A percentile compares a stretch with the other conserved stretches of the same genome.
Evolutionary conservation across 2,113 vertebrate genomes (phyloP).

Genomic region (Cavia aperea): DNA sequence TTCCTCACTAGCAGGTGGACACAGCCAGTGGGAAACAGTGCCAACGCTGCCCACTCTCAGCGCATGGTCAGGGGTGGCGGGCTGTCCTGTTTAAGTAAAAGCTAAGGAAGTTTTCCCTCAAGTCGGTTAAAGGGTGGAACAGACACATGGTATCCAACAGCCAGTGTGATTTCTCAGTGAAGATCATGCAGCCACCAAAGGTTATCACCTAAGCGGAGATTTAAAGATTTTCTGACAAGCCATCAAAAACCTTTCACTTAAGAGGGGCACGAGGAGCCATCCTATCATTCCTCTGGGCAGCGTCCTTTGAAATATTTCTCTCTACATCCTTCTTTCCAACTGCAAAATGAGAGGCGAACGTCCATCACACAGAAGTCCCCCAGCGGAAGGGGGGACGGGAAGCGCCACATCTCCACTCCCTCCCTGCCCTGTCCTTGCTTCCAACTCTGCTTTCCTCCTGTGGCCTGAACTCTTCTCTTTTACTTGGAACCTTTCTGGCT

Average conservation of each 20-base stretch:
- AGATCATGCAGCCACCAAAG: background rate
- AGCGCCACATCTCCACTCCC: accelerated
- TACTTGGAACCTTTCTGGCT: background rate
- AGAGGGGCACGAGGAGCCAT: background rate
- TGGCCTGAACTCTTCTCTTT: background rate
- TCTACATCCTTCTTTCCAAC: background rate
- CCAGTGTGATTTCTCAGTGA: background rate
- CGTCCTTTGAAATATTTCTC: background rate
- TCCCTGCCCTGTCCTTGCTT: no score
- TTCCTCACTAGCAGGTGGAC: no score
- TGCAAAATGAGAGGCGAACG: background rate
- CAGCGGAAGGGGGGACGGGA: background rate
- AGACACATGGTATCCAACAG: background rate
- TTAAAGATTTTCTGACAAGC: background rate
- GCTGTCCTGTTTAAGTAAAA: background rate
- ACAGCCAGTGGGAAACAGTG: background rate
- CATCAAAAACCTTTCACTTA: background rate
- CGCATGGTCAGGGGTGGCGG: background rate
- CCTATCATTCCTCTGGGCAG: background rate
- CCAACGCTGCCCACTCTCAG: background rate
- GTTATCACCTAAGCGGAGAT: background rate
- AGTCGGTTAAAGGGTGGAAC: background rate
- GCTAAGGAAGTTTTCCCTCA: background rate
- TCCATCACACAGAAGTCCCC: background rate
- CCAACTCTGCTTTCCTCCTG: background rate